Evolutionary conservation across 2,113 vertebrate genomes (phyloP).

Genomic region (Oreochromis aureus): DNA sequence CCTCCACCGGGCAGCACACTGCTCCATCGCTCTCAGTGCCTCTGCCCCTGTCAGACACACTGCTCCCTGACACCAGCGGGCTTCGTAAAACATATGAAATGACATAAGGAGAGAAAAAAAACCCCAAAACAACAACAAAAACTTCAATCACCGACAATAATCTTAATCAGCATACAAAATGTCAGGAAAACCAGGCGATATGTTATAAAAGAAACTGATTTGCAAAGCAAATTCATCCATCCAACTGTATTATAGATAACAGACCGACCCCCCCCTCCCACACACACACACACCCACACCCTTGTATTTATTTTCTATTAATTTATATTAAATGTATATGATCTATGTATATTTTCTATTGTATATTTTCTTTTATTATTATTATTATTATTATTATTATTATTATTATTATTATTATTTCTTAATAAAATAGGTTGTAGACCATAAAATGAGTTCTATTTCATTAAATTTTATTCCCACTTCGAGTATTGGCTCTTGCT

Average conservation of each 20-base stretch:
- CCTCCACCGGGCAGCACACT: conserved; percentile 48
- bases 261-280: background rate
- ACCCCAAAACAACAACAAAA: background rate
- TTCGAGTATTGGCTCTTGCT: background rate
- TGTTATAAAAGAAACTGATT: background rate
- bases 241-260: background rate
- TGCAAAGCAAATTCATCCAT: background rate
- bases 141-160: background rate
- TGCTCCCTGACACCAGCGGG: conserved; percentile 13
- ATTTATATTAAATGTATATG: background rate
- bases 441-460: background rate
- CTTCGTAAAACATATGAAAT: background rate
- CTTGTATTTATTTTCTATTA: background rate
- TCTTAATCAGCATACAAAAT: background rate
- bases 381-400: background rate
- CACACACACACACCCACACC: background rate
- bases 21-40: conserved; percentile 29
- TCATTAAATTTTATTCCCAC: background rate
- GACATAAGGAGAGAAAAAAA: background rate
- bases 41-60: background rate
- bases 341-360: background rate
- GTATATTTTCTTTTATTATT: background rate
- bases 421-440: background rate
- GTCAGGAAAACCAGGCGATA: too few relatives aligned
- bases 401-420: background rate